Percentiles rank a stretch among this genome's conserved stretches.
phyloP scores from a whole-genome alignment of 2,888 invertebrate genomes.

The Cosmia pyralina region DNA sequence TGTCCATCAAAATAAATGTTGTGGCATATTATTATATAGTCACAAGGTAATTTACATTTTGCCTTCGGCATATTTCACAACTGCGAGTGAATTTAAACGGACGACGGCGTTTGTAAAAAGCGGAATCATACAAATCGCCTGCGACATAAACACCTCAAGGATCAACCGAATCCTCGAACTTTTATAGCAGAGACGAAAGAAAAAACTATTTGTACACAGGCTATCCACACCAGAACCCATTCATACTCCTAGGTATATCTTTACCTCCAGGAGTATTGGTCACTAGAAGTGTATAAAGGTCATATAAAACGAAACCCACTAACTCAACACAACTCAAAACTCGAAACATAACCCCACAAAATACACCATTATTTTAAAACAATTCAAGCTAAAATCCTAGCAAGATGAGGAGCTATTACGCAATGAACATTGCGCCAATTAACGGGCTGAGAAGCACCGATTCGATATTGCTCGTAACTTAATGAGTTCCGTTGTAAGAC shows the following conservation, averaged over 20 bases:
- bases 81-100: too few species aligned
- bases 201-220: not conserved
- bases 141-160: not conserved
- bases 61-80: too few species aligned
- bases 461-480: conserved; percentile 82
- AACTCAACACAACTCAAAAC: not conserved
- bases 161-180: not conserved
- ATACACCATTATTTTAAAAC: conserved; percentile 48
- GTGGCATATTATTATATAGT: too few species aligned
- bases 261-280: too few species aligned
- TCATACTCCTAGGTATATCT: not conserved
- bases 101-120: too few species aligned
- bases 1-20: too few species aligned
- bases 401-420: conserved; percentile 75
- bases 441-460: conserved; percentile 75
- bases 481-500: conserved; percentile 86
- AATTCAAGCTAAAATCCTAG: conserved; percentile 54
- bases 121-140: too few species aligned
- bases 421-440: conserved; percentile 82
- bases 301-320: not conserved
- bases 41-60: too few species aligned
- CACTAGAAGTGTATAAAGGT: not conserved
- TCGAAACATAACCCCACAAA: conserved; percentile 19
- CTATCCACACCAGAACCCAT: not conserved
- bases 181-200: too few species aligned